Percentiles rank a stretch among this genome's conserved stretches.
Evolutionary conservation across 2,113 vertebrate genomes (phyloP).

Genomic region (Colossoma macropomum): DNA sequence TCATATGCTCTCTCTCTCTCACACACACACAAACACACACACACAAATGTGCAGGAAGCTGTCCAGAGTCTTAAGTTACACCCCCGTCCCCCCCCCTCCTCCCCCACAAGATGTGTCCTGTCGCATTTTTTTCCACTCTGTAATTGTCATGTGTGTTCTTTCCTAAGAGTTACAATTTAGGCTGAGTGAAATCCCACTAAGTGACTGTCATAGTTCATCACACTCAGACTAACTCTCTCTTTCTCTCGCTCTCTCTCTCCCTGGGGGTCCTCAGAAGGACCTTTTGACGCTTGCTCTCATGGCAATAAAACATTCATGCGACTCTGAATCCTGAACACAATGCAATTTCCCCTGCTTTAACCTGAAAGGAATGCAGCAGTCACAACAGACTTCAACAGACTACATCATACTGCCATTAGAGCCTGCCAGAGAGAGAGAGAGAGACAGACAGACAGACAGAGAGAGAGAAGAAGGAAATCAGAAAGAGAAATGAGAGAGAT

Average conservation of each 20-base stretch:
- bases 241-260: constrained; percentile 67
- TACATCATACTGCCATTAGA: constrained; percentile 85
- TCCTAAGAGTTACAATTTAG: constrained; percentile 85
- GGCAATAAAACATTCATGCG: constrained; percentile 90
- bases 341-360: constrained; percentile 89
- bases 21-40: constrained; percentile 35
- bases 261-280: constrained; percentile 73
- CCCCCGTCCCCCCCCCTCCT: constrained; percentile 62
- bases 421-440: constrained; percentile 76
- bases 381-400: constrained; percentile 79
- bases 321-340: constrained; percentile 89
- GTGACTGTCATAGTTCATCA: constrained; percentile 89
- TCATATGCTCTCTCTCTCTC: too few species aligned
- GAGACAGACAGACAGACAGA: too few species aligned
- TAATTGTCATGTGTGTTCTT: constrained; percentile 87
- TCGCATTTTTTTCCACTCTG: constrained; percentile 87
- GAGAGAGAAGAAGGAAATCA: too few species aligned
- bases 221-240: constrained; percentile 78
- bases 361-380: constrained; percentile 89
- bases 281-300: constrained; percentile 77
- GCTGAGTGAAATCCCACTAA: constrained; percentile 89
- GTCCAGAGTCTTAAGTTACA: constrained; percentile 60
- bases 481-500: too few species aligned
- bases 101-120: constrained; percentile 79
- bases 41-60: constrained; percentile 26